Base-by-base conservation (phyloP, 2,888 invertebrate species). In the Drosophila niveifrons region DNA sequence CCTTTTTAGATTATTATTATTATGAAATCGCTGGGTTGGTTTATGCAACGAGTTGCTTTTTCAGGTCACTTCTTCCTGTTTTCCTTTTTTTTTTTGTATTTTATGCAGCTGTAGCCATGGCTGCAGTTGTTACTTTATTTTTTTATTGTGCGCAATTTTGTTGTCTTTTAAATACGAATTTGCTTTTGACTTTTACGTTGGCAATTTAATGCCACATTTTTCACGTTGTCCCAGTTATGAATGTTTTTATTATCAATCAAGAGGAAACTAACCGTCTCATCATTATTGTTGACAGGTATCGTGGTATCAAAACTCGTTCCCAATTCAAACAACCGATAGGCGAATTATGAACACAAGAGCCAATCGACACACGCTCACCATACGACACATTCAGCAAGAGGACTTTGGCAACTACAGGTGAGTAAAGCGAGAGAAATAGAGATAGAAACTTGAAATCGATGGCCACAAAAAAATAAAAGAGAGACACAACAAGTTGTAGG, bases 341-440 rank as follows among this genome's bases (percentile, higher is more conserved):
- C 94, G 95, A 64, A 93, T 94, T 13, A 95, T 95, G 94, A 94
- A 95, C n/a, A 94, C 94, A 4, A 92, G 95, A 34, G 95, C 95
- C 47, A 95, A 94, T 93, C 95, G 95, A 81, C 95, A 95, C 91
- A 95, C 95, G 3, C 92, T 95, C 31, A 93, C 93, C 68, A 94
- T 95, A 55, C 94, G 94, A 39, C 94, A 95, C 84, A 95, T 95
- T 36, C 95, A 95, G 85, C 94, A 94, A 0, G 94, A 94, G 75
- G 95, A 96, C 91, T 95, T 95, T 78, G 95, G 95, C 31, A 95
- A 95, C 90, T 95, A 95, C 91, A 95, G 94, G 94, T 94, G 80
- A 91, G 89, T 74, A 1, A 1, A 23, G 23, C 4, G 3, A 23
- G 23, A 23, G 23, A 23, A n/a, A n/a, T n/a, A n/a, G 4, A 1